Evolutionary conservation across 2,888 invertebrate genomes (phyloP), one percentile per base, ranked within the genome.

Genomic region (Lydus trimaculatus): DNA sequence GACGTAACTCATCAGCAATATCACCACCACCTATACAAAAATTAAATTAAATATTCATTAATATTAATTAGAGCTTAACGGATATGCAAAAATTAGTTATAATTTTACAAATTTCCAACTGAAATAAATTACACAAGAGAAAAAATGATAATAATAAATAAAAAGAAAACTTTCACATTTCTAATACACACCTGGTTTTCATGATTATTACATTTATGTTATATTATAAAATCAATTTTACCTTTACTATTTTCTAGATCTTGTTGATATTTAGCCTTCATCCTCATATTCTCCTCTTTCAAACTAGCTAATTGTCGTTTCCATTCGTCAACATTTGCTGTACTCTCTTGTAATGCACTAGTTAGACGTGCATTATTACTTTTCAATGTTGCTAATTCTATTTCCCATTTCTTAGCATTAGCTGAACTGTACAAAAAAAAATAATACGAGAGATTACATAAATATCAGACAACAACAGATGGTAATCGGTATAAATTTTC

Each of bases 391-490:
- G 96, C 94, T 76, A 99, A 87, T 86, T 99, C 98, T 56, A 98
- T 93, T 88, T 98, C 98, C 98, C 98, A 98, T 85, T 98, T 98
- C 87, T 98, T 98, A 11, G 98, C 98, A 87, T 98, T 98, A 52
- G 97, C 95, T 61, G 98, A 98, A 86, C 98, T 97, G 86, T 59
- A 85, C 84, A 77, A 62, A 13, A 67, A 65, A 70, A 33, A 58
- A 69, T 39, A 58, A 58, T 8, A 9, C n/a, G n/a, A n/a, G n/a
- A n/a, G n/a, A 0, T 48, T 2, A 48, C 20, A 48, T 23, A 52
- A 23, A 52, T 43, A 43, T 43, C 17, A 43, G 6, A 36, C 7
- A 43, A 43, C 48, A 11, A 20, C 48, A 52, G 23, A 52, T 52
- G 48, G 48, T 52, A 9, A 11, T 23, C 23, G 48, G 23, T 23